Conservation (phyloP, 2,113 vertebrate genomes). For the Aptenodytes forsteri region DNA sequence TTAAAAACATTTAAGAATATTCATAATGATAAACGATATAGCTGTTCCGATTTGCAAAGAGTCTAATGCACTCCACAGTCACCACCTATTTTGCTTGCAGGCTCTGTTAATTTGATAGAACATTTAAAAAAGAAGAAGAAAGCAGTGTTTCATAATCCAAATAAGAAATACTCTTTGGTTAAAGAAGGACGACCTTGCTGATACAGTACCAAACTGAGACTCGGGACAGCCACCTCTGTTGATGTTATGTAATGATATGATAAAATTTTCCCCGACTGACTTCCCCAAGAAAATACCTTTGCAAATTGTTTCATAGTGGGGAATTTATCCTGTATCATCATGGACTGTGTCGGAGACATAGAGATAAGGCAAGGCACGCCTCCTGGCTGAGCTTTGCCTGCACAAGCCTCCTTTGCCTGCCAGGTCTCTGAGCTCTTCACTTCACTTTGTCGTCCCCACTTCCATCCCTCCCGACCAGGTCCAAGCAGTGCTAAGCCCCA, state of each 20-base stretch:
- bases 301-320: background rate
- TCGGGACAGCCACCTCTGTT: background rate
- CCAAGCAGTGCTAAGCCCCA: background rate
- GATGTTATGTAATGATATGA: background rate
- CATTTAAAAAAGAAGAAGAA: background rate
- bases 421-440: background rate
- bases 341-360: background rate
- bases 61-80: background rate
- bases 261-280: background rate
- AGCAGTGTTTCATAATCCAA: background rate
- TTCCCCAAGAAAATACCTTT: background rate
- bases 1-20: constrained; percentile 11
- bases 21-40: background rate
- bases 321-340: background rate
- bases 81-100: background rate
- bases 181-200: background rate
- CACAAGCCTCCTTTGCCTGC: background rate
- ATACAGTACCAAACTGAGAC: background rate
- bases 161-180: background rate
- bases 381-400: background rate
- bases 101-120: background rate
- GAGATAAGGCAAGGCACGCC: background rate
- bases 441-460: background rate
- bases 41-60: background rate
- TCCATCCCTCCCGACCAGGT: background rate